phyloP scores from a whole-genome alignment of 2,113 vertebrate genomes.

The Sinocyclocheilus anshuiensis region DNA sequence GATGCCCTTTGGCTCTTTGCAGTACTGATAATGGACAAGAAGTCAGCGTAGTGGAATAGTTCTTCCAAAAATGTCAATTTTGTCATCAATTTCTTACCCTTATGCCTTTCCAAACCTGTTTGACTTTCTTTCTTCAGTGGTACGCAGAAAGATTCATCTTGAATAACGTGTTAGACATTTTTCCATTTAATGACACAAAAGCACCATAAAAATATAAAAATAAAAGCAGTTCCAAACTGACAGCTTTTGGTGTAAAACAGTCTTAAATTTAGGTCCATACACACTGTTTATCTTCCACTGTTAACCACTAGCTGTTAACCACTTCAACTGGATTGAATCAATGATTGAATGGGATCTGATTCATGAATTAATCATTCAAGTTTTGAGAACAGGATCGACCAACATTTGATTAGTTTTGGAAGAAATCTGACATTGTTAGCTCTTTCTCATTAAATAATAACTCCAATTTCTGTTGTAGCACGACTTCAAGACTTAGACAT shows the following conservation, averaged over 20 bases:
- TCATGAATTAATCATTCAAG: background rate
- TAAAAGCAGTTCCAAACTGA: background rate
- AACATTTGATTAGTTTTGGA: background rate
- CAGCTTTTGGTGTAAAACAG: background rate
- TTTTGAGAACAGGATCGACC: background rate
- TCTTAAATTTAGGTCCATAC: background rate
- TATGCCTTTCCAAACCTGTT: background rate
- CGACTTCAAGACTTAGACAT: background rate
- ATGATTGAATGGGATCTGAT: background rate
- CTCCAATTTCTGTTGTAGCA: background rate
- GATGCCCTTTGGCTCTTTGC: background rate
- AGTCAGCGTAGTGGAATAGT: background rate
- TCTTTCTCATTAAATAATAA: background rate
- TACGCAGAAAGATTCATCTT: too few species aligned
- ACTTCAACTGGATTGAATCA: background rate
- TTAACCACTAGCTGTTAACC: background rate
- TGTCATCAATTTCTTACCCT: too few species aligned
- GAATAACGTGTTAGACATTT: background rate
- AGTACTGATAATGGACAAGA: slow-evolving; percentile 3
- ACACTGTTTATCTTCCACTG: background rate
- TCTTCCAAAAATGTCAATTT: too few species aligned
- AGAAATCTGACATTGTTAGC: background rate
- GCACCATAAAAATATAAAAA: background rate
- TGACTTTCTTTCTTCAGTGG: background rate
- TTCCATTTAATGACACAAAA: background rate